A percentile compares a stretch with the other conserved stretches of the same genome.
These are phyloP conservation scores for Myrmecophaga tridactyla DNA, from an alignment of 2,113 vertebrate species.

Conservation along the genomic window DNA sequence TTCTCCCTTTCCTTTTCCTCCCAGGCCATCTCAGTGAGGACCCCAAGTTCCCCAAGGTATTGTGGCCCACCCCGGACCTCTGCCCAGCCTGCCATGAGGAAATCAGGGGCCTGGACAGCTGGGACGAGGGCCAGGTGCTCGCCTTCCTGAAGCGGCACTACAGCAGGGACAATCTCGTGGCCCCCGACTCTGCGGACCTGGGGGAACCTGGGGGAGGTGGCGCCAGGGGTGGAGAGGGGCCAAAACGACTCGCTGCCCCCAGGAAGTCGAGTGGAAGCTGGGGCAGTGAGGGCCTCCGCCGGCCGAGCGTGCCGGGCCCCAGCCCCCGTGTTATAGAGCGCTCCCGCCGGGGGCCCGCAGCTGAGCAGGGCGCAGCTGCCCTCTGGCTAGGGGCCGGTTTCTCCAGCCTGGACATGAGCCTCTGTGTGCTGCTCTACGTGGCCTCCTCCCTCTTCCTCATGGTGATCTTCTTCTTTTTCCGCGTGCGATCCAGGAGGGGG, in stretches of 20 bases:
- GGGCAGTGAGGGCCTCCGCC: background rate
- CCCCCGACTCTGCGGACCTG: constrained; percentile 42
- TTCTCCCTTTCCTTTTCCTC: background rate
- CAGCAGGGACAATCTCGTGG: constrained; percentile 82
- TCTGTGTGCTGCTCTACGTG: constrained; percentile 93
- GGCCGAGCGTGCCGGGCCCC: fast-evolving
- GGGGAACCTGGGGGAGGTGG: fast-evolving
- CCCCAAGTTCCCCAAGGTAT: constrained; percentile 91
- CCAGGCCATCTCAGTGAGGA: constrained; percentile 92
- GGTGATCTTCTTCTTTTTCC: constrained; percentile 97
- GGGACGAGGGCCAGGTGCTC: constrained; percentile 89
- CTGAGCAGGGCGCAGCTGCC: constrained; percentile 62
- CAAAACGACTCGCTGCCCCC: background rate
- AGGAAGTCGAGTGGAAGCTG: background rate
- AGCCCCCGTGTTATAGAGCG: background rate
- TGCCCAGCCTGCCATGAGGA: constrained; percentile 93
- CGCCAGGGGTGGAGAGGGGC: too few relatives aligned
- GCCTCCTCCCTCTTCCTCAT: constrained; percentile 92
- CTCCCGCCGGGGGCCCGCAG: fast-evolving
- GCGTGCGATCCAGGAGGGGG: constrained; percentile 89
- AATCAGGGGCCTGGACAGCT: constrained; percentile 87
- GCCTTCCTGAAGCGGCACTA: constrained; percentile 91
- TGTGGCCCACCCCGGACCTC: constrained; percentile 92
- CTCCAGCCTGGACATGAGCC: constrained; percentile 96
- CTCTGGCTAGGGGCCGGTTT: constrained; percentile 88